Percentiles rank a stretch among this genome's conserved stretches.
Conservation (phyloP, 1,140 invertebrate genomes). For the Bemisia tabaci region DNA sequence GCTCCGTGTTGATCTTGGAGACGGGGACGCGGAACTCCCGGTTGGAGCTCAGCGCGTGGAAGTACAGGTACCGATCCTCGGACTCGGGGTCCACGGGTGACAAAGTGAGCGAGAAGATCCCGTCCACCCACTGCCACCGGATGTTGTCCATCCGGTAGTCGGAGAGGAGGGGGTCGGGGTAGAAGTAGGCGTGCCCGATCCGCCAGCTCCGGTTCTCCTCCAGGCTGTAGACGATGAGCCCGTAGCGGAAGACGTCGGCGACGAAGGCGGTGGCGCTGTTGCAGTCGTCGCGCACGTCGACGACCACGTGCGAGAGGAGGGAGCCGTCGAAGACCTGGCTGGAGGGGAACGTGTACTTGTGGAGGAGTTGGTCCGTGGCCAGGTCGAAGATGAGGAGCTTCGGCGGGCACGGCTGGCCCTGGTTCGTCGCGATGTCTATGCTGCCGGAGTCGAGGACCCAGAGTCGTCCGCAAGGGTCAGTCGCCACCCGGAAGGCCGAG, state of each 20-base stretch:
- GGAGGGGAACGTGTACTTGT: slow-evolving; percentile 44
- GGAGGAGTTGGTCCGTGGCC: slow-evolving; percentile 42
- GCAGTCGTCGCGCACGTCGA: slow-evolving; percentile 50
- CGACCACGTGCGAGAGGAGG: slow-evolving; percentile 55
- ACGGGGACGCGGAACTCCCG: slow-evolving; percentile 55
- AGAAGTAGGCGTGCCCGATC: slow-evolving; percentile 56
- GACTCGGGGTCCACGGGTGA: slow-evolving; percentile 36
- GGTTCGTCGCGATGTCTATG: slow-evolving; percentile 49
- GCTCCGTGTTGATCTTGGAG: slow-evolving; percentile 43
- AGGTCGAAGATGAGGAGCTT: slow-evolving; percentile 60
- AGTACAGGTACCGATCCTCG: slow-evolving; percentile 47
- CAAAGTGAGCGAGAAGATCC: slow-evolving; percentile 59
- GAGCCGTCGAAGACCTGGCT: slow-evolving; percentile 43
- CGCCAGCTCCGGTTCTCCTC: slow-evolving; percentile 51
- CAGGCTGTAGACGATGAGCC: slow-evolving; percentile 51
- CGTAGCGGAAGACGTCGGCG: slow-evolving; percentile 56
- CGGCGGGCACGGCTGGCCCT: slow-evolving; percentile 53
- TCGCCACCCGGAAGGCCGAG: slow-evolving; percentile 59
- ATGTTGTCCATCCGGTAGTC: slow-evolving; percentile 50
- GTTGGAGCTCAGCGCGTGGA: slow-evolving; percentile 65
- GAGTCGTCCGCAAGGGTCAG: slow-evolving; percentile 50
- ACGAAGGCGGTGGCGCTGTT: slow-evolving; percentile 50
- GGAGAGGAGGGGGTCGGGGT: slow-evolving; percentile 56
- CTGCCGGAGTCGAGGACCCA: slow-evolving; percentile 64
- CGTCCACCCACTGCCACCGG: slow-evolving; percentile 67